Base-by-base conservation (phyloP, 2,113 vertebrate species). In the Colistium nudipinnis region DNA sequence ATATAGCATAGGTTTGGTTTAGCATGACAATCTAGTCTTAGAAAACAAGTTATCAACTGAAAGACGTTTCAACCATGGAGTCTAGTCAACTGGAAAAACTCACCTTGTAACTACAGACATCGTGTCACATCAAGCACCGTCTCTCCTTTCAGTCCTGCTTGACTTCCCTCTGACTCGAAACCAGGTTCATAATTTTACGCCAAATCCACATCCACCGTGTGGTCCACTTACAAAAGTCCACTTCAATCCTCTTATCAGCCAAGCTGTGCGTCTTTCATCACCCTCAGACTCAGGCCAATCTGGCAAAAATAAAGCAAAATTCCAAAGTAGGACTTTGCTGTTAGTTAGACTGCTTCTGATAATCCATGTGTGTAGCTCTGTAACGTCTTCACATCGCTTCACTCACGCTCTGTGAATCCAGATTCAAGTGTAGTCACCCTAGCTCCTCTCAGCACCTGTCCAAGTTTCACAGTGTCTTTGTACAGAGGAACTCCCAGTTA, bases 401-500 rank as follows among this genome's bases (percentile, higher is more conserved):
- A 16, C n/a, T n/a, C n/a, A n/a, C n/a, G 36, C 28, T 35, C 14
- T 51, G 24, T 44, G 20, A 31, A 38, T 53, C 31, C 41, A 57
- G 28, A 62, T 20, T 49, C 43, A 22, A 41, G 6, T 17, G 11
- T 33, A 55, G 35, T 45, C 47, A 45, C 14, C 53, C 24, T 47
- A 24, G 53, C 13, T 33, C 44, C 22, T 64, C 54, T 60, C 31
- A 52, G 43, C 69, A 80, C 51, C 66, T 74, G 60, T 35, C 28
- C 39, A 24, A 4, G 17, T 56, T 17, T 33, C 45, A 3, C 20
- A 3, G 20, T 20, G 33, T 69, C 60, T 44, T 24, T 16, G n/a
- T n/a, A 56, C 27, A 30, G 2, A 19, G n/a, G 30, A 25, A 30
- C 68, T 53, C 27, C 16, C 45, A 41, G 53, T 41, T 25, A 22